Conservation (phyloP, 2,888 invertebrate genomes). For the Eledone cirrhosa region DNA sequence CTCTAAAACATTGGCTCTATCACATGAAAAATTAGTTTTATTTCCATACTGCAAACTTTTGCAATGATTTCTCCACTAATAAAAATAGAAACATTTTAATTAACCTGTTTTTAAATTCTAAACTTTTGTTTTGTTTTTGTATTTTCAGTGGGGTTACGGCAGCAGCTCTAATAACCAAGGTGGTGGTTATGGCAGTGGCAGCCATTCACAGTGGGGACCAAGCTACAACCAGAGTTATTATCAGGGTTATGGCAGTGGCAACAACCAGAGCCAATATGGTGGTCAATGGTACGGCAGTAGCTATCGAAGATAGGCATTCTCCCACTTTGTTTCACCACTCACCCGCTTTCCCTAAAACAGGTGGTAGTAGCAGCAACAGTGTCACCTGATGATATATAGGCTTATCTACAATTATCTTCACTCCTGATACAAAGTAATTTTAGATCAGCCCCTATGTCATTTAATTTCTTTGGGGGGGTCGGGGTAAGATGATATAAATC, state of each 20-base stretch:
- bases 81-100: background rate
- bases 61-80: no score
- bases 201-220: constrained; percentile 24
- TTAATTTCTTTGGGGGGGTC: no score
- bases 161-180: constrained; percentile 12
- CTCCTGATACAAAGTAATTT: no score
- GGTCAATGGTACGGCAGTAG: constrained; percentile 26
- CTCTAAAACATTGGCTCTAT: no score
- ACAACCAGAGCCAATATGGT: constrained; percentile 1
- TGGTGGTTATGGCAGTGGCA: constrained; percentile 6
- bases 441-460: no score
- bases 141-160: constrained; percentile 25
- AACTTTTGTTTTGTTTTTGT: background rate
- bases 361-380: background rate
- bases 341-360: background rate
- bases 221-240: constrained; percentile 26
- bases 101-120: background rate
- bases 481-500: no score
- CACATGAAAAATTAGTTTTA: no score
- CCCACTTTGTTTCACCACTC: background rate
- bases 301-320: background rate
- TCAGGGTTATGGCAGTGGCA: constrained; percentile 18
- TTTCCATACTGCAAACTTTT: no score
- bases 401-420: background rate
- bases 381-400: background rate